A percentile compares a stretch with the other conserved stretches of the same genome.
These are phyloP conservation scores for Pegoplata infirma DNA, from an alignment of 2,888 invertebrate species.

Conservation along the genomic window DNA sequence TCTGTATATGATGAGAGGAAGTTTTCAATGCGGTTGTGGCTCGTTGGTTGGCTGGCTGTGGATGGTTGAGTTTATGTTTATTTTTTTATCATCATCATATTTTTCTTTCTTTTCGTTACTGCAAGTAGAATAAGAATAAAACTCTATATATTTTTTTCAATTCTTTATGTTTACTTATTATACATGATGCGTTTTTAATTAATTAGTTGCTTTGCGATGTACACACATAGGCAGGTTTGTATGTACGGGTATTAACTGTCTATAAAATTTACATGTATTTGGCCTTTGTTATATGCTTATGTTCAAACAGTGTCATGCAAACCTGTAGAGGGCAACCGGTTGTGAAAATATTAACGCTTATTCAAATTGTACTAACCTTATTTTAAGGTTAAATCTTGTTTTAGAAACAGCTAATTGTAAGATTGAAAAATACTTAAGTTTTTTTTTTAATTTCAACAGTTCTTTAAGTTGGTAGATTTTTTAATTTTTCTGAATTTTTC, in stretches of 20 bases:
- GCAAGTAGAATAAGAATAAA: conserved; percentile 1
- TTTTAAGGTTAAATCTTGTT: too few species aligned
- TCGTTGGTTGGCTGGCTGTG: conserved; percentile 35
- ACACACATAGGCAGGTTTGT: too few species aligned
- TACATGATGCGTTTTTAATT: conserved; percentile 60
- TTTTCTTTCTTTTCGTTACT: conserved; percentile 21
- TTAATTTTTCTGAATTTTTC: too few species aligned
- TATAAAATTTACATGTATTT: neutral
- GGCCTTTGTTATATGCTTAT: neutral
- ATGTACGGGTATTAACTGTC: neutral
- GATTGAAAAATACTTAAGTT: too few species aligned
- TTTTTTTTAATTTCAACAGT: too few species aligned
- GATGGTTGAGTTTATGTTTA: conserved; percentile 36
- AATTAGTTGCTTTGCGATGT: conserved; percentile 47
- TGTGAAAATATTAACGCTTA: too few species aligned
- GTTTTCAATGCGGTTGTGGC: conserved; percentile 50
- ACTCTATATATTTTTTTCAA: conserved; percentile 22
- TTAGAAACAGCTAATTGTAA: too few species aligned
- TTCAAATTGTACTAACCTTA: too few species aligned
- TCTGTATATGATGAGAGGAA: conserved; percentile 13
- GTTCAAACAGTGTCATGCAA: too few species aligned
- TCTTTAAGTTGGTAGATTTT: too few species aligned
- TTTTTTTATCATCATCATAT: conserved; percentile 50
- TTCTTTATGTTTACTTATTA: conserved; percentile 37
- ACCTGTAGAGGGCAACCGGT: too few species aligned